Percentiles rank a stretch among this genome's conserved stretches.
These are phyloP conservation scores for Catocala fraxini DNA, from an alignment of 2,888 invertebrate species.

Conservation along the genomic window DNA sequence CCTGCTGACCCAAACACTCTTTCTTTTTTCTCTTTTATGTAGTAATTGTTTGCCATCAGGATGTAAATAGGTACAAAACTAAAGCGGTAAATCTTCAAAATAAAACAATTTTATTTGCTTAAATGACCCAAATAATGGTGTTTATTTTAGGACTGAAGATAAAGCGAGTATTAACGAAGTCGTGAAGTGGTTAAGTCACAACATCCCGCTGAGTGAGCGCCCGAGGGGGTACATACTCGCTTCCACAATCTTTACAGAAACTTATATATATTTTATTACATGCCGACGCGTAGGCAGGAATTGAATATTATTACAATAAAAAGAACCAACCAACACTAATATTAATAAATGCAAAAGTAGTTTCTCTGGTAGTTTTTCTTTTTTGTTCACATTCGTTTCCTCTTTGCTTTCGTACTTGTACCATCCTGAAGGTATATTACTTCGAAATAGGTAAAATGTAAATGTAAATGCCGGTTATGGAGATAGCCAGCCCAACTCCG, in stretches of 20 bases:
- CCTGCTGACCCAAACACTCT: no score
- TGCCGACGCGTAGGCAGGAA: not conserved
- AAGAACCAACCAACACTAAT: not conserved
- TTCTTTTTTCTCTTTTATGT: no score
- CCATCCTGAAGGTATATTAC: no score
- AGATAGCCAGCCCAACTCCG: no score
- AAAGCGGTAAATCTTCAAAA: no score
- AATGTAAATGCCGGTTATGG: no score
- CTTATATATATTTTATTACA: conserved; percentile 2
- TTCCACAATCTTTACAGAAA: conserved; percentile 30
- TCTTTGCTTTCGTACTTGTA: no score
- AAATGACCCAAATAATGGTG: not conserved
- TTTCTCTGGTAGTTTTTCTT: not conserved
- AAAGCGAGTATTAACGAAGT: not conserved
- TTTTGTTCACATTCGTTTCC: no score
- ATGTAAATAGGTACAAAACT: no score
- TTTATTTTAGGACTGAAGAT: not conserved
- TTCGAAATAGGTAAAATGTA: no score
- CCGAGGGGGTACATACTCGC: conserved; percentile 21
- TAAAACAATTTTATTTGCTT: not conserved
- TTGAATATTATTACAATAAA: not conserved
- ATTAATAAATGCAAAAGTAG: not conserved
- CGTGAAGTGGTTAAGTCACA: conserved; percentile 1
- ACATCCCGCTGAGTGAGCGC: conserved; percentile 10
- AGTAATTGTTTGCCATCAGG: no score